Conservation (phyloP, 2,888 invertebrate genomes). For the Chaetoderma sp. region DNA sequence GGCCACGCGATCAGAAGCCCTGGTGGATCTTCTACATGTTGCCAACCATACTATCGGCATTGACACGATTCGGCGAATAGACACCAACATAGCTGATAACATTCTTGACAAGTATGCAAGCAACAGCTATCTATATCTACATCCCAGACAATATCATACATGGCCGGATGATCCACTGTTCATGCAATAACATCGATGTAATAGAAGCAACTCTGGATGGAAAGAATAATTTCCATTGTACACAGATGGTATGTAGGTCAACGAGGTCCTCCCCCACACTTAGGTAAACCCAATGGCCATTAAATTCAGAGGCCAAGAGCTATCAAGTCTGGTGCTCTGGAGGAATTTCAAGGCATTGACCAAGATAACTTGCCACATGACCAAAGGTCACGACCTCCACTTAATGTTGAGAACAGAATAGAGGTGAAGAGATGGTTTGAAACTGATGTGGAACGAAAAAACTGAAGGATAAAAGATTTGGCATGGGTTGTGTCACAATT, state of each 20-base stretch:
- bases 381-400: slow-evolving; percentile 2
- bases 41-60: not conserved
- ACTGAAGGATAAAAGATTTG: not conserved
- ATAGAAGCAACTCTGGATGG: slow-evolving; percentile 22
- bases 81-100: not conserved
- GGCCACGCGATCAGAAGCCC: not conserved
- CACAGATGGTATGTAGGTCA: slow-evolving; percentile 25
- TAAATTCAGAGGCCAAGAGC: not conserved
- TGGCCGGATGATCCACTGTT: slow-evolving; percentile 11
- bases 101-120: not conserved
- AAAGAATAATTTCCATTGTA: slow-evolving; percentile 21
- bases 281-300: not conserved
- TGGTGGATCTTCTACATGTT: not conserved
- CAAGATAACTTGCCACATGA: slow-evolving; percentile 4
- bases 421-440: not conserved
- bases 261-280: not conserved
- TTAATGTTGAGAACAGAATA: not conserved
- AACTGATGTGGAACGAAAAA: not conserved
- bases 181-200: slow-evolving; percentile 25
- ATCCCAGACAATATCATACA: slow-evolving; percentile 6
- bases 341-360: slow-evolving; percentile 13
- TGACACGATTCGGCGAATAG: not conserved
- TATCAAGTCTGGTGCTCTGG: not conserved
- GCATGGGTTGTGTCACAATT: slow-evolving; percentile 8
- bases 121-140: not conserved